Evolutionary conservation across 2,113 vertebrate genomes (phyloP).

Genomic region (Rhinichthys klamathensis): DNA sequence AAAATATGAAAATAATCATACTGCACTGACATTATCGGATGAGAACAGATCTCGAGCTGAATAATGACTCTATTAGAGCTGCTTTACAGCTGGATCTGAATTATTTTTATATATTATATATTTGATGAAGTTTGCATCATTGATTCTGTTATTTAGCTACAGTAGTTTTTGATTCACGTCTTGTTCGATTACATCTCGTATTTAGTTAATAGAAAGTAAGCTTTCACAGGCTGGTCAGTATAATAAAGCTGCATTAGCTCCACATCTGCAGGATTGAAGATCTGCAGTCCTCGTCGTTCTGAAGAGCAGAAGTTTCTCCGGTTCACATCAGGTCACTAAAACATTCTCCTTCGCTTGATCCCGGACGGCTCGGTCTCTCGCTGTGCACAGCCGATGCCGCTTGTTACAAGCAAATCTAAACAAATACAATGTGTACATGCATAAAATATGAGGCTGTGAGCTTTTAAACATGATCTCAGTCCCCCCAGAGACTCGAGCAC

Average conservation of each 20-base stretch:
- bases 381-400: background rate
- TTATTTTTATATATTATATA: no score
- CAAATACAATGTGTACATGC: background rate
- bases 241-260: background rate
- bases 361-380: background rate
- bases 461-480: background rate
- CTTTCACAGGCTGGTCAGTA: background rate
- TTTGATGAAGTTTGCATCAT: no score
- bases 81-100: no score
- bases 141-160: background rate
- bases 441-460: constrained; percentile 27
- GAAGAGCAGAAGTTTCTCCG: background rate
- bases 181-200: background rate
- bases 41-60: no score
- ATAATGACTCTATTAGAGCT: no score
- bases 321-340: constrained; percentile 6
- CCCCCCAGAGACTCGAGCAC: constrained; percentile 1
- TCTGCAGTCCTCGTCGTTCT: background rate
- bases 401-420: constrained; percentile 11
- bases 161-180: background rate
- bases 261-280: background rate
- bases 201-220: background rate
- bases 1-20: no score
- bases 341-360: background rate
- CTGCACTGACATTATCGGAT: no score